These are phyloP conservation scores for Stenchaetothrips biformis DNA, from an alignment of 2,888 invertebrate genomes.

Conservation along the genomic window DNA sequence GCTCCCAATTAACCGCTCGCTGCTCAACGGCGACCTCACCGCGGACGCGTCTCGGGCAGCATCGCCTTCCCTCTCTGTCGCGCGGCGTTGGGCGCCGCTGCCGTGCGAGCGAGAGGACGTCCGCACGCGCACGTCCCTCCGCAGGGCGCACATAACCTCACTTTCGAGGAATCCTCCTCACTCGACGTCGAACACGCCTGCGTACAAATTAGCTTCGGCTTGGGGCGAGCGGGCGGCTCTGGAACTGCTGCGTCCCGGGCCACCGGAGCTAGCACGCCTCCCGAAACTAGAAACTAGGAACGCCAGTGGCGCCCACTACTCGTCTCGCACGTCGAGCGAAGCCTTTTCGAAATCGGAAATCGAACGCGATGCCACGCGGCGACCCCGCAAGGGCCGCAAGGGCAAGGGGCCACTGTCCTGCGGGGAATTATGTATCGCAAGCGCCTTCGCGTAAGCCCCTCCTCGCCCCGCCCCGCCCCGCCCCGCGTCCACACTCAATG, in stretches of 20 bases:
- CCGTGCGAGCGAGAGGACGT: neutral
- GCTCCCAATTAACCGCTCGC: slow-evolving; percentile 20
- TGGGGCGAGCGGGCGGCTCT: neutral
- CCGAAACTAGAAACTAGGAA: too few relatives aligned
- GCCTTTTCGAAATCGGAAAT: too few relatives aligned
- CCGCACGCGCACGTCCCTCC: neutral
- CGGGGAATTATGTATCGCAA: neutral
- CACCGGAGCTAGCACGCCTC: neutral
- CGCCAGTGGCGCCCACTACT: too few relatives aligned
- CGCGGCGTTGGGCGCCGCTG: neutral
- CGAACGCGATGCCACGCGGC: too few relatives aligned
- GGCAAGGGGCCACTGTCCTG: neutral
- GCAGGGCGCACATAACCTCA: slow-evolving; percentile 1
- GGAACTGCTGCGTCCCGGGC: neutral
- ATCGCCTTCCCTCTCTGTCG: neutral
- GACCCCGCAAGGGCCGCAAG: neutral
- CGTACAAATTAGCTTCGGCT: slow-evolving; percentile 1
- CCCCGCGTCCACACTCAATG: neutral
- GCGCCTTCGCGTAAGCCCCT: neutral
- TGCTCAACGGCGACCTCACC: neutral
- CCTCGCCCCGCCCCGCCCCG: neutral
- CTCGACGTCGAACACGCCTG: slow-evolving; percentile 12
- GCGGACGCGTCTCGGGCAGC: neutral
- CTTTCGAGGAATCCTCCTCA: slow-evolving; percentile 22
- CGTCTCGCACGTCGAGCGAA: too few relatives aligned